A percentile compares a stretch with the other conserved stretches of the same genome.
Evolutionary conservation across 2,888 invertebrate genomes (phyloP).

Genomic region (Ecdyonurus torrentis): DNA sequence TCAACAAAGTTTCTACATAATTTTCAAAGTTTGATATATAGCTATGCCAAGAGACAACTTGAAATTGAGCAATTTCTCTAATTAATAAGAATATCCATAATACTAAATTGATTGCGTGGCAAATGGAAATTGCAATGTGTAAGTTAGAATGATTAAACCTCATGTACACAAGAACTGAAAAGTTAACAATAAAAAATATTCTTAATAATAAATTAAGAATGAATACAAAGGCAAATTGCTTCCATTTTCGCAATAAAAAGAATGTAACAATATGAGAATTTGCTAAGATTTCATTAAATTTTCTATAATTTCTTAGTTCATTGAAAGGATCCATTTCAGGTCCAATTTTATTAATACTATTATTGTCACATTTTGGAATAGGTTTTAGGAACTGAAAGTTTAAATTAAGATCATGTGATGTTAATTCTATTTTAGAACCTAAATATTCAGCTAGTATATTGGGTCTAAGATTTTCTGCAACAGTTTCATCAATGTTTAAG

Average conservation of each 20-base stretch:
- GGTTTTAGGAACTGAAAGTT: neutral
- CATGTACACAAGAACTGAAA: neutral
- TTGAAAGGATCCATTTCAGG: neutral
- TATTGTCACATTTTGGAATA: neutral
- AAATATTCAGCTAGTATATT: neutral
- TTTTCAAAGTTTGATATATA: neutral
- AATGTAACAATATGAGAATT: neutral
- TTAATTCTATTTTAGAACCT: neutral
- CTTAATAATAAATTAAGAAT: neutral
- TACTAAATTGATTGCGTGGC: neutral
- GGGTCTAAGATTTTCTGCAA: neutral
- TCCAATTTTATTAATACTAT: neutral
- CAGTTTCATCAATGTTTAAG: neutral
- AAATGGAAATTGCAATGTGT: neutral
- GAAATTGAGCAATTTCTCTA: neutral
- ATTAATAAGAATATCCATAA: neutral
- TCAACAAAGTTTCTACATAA: neutral
- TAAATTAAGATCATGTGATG: neutral
- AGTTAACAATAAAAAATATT: neutral
- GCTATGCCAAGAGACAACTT: neutral
- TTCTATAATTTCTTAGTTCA: neutral
- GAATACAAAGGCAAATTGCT: neutral
- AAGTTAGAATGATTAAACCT: too few species aligned
- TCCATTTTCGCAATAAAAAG: neutral
- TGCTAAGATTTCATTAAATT: neutral